Evolutionary conservation across 1,140 invertebrate genomes (phyloP), one percentile per base, ranked within the genome.

Genomic region (Dolichoris vasculosae): DNA sequence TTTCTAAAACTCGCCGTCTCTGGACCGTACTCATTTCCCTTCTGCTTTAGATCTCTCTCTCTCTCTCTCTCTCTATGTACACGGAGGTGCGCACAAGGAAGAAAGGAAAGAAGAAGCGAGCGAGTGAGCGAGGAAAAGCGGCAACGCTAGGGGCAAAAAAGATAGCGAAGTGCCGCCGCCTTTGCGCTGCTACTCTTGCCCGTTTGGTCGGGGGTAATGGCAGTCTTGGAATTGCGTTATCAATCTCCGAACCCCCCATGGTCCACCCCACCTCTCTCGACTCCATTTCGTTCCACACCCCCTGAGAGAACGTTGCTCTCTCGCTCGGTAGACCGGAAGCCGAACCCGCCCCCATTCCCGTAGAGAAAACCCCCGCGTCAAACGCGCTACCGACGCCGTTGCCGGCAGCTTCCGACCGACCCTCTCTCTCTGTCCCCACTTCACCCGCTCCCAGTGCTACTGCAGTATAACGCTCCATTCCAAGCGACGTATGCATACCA

Each of bases 171-270:
- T 88, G 88, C 55, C 38, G 88, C 89, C 90, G 91, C 88, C 46
- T 73, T 75, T 67, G 77, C 63, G 8, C 69, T 79, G 64, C 48
- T 84, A 71, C 73, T 89, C 89, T 90, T 91, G 91, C 26, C 26
- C 78, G 85, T 30, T 30, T 82, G 83, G 79, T 89, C 88, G 91
- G 92, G 91, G 92, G 89, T 93, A 93, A 93, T 93, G 92, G 93
- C 90, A 93, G 92, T 93, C 93, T 93, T 93, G 91, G 92, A 93
- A 93, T 93, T 93, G 93, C 93, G 92, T 93, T 93, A 93, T 93
- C 93, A 93, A 93, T 93, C 93, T 93, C 92, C 89, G 85, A 89
- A 89, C 89, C 92, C 92, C 92, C 89, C 88, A 84, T 81, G 89
- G 84, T 86, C 84, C 87, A 73, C 84, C 88, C 86, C 80, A 82